Evolutionary conservation across 1,140 invertebrate genomes (phyloP).

Genomic region (Drosophila ambigua): DNA sequence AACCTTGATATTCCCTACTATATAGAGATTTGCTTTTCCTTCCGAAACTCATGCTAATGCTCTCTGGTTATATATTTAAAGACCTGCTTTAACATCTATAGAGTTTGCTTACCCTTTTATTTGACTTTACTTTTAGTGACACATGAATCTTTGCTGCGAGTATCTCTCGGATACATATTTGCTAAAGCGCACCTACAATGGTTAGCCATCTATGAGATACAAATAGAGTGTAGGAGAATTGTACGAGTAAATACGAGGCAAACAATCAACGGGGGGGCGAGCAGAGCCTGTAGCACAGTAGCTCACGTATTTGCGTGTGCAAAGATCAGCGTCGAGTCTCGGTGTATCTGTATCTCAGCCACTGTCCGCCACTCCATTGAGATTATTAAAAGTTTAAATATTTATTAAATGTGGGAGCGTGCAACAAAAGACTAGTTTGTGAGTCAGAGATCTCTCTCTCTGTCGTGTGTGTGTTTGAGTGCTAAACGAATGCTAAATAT

Average conservation of each 20-base stretch:
- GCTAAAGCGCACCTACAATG: conserved; percentile 61
- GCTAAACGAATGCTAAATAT: conserved; percentile 79
- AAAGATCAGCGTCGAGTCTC: conserved; percentile 27
- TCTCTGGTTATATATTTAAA: background rate
- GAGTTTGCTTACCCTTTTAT: conserved; percentile 11
- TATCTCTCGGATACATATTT: conserved; percentile 56
- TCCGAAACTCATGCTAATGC: too few species aligned
- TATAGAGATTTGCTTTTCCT: too few species aligned
- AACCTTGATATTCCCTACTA: too few species aligned
- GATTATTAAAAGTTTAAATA: conserved; percentile 78
- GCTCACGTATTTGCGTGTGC: conserved; percentile 37
- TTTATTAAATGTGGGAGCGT: conserved; percentile 81
- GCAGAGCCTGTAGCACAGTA: conserved; percentile 62
- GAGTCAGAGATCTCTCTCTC: conserved; percentile 59
- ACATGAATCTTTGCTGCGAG: background rate
- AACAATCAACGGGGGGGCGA: conserved; percentile 35
- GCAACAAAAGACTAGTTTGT: conserved; percentile 74
- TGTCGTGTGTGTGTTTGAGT: conserved; percentile 27
- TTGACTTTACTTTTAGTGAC: conserved; percentile 12
- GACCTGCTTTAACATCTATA: background rate
- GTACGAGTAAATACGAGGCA: conserved; percentile 21
- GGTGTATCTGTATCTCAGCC: background rate
- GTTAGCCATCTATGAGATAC: conserved; percentile 28
- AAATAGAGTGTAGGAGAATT: conserved; percentile 59
- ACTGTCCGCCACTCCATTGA: conserved; percentile 23